phyloP scores from a whole-genome alignment of 2,113 vertebrate species.

The Prunella fulvescens region DNA sequence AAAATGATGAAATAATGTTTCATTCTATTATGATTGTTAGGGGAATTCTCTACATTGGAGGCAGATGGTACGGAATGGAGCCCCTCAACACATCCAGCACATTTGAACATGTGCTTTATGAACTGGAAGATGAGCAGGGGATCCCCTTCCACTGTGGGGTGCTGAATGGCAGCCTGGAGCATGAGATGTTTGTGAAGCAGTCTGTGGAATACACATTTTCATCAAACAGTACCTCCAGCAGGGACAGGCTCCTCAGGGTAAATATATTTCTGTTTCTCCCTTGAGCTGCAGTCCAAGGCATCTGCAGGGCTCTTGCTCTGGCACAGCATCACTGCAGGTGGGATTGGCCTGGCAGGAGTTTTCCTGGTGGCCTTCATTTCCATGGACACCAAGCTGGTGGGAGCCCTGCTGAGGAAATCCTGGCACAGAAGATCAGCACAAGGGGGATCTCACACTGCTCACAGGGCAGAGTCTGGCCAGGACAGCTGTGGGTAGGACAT shows the following conservation, averaged over 20 bases:
- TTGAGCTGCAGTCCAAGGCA: background rate
- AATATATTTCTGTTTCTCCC: background rate
- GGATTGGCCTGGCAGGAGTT: background rate
- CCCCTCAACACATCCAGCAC: slow-evolving; percentile 45
- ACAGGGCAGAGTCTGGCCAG: background rate
- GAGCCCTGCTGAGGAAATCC: background rate
- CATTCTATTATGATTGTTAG: slow-evolving; percentile 22
- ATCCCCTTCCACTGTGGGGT: slow-evolving; percentile 53
- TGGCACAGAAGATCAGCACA: background rate
- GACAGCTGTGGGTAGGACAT: background rate
- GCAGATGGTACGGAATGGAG: slow-evolving; percentile 59
- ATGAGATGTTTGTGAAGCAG: background rate
- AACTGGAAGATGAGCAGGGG: background rate
- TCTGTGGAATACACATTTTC: background rate
- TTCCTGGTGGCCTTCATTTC: background rate
- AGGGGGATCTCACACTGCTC: background rate
- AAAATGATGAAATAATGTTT: background rate
- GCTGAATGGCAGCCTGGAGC: slow-evolving; percentile 3
- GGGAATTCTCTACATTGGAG: slow-evolving; percentile 59
- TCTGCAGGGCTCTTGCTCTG: background rate
- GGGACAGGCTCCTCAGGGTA: slow-evolving; percentile 45
- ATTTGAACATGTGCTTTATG: slow-evolving; percentile 63
- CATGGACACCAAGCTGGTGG: background rate
- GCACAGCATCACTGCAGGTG: background rate
- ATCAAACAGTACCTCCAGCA: slow-evolving; percentile 23